Evolutionary conservation across 2,888 invertebrate genomes (phyloP), one percentile per base, ranked within the genome.

Genomic region (Drosophila differens): DNA sequence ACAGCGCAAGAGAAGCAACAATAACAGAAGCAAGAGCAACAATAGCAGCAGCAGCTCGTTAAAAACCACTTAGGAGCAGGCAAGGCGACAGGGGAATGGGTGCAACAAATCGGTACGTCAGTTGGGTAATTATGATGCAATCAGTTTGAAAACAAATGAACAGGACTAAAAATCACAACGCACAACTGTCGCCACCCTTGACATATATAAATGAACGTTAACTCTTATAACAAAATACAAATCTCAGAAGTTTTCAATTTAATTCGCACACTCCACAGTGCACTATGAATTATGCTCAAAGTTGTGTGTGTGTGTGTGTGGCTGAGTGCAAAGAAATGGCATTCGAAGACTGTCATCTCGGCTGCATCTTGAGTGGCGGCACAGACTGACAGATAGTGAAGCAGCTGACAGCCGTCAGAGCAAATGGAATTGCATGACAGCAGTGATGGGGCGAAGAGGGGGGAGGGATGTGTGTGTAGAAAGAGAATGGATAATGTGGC

Each of bases 121-220:
- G 81, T 74, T 70, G 69, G 81, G 90, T 85, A 90, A 85, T 85
- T 85, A 85, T 89, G 90, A 85, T 88, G 83, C 83, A 88, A 83
- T 88, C 89, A 88, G 85, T 72, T 62, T 70, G 53, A 74, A 79
- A 78, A 81, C 72, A 80, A 76, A 85, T 80, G 77, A 82, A 80
- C 77, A 75, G 35, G 58, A 52, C 75, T 68, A 69, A 76, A 88
- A 79, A 82, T 82, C 79, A 66, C 70, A 84, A 39, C 74, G 55
- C 76, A 66, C 75, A 85, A 84, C 82, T 70, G 73, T 37, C 47
- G 47, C 47, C 25, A 25, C 12, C 10, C 7, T 64, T 74, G 88
- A 84, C 79, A 74, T 71, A 71, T 76, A 79, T 75, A 89, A 77
- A 90, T 85, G 75, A 74, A 75, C 70, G 65, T 49, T 54, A 79